These are phyloP conservation scores for Sarcophaga peregrina DNA, from an alignment of 1,140 invertebrate species.

Conservation along the genomic window DNA sequence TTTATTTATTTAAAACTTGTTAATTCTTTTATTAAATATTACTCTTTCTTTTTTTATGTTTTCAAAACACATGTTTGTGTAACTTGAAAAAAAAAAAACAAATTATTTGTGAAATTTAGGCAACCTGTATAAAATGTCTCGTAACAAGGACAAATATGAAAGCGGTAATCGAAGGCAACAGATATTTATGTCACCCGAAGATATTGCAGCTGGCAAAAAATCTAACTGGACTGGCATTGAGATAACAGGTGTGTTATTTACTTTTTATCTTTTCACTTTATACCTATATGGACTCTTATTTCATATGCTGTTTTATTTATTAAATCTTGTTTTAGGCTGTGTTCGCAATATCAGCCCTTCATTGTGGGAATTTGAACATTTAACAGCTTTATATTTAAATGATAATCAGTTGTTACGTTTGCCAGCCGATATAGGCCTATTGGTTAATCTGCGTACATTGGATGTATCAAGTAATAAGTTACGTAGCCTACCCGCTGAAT, in stretches of 20 bases:
- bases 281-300: background rate
- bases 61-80: background rate
- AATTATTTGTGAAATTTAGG: conserved; percentile 49
- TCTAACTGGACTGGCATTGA: conserved; percentile 86
- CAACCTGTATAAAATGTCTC: conserved; percentile 71
- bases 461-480: conserved; percentile 96
- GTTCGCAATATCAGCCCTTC: conserved; percentile 91
- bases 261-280: background rate
- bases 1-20: background rate
- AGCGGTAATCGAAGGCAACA: conserved; percentile 81
- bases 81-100: background rate
- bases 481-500: conserved; percentile 90
- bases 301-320: conserved; percentile 52
- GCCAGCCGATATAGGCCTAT: conserved; percentile 86
- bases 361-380: conserved; percentile 89
- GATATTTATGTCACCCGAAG: conserved; percentile 92
- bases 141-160: conserved; percentile 80
- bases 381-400: conserved; percentile 94
- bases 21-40: too few relatives aligned
- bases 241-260: conserved; percentile 70
- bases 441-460: conserved; percentile 85
- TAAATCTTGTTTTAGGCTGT: conserved; percentile 78
- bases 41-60: background rate
- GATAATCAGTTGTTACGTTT: conserved; percentile 91
- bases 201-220: conserved; percentile 90